Conservation (phyloP, 2,888 invertebrate species). For the Apodemia zela region DNA sequence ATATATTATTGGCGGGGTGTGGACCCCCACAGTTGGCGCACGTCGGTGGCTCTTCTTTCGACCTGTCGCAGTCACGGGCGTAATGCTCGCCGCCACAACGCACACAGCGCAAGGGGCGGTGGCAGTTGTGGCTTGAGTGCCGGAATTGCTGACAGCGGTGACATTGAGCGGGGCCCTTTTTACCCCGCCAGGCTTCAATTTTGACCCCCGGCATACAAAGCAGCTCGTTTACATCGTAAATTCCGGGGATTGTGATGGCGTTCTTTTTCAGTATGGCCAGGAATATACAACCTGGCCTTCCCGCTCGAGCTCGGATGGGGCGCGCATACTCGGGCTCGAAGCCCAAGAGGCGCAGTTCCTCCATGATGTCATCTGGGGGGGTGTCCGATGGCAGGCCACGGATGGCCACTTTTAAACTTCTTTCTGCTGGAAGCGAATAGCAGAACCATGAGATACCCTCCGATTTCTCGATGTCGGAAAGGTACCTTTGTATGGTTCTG, state of each 20-base stretch:
- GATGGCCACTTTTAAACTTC: slow-evolving; percentile 26
- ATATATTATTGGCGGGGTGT: no score
- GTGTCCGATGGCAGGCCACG: slow-evolving; percentile 32
- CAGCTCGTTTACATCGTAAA: slow-evolving; percentile 10
- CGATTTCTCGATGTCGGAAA: neutral
- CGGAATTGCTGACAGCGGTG: slow-evolving; percentile 22
- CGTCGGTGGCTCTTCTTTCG: no score
- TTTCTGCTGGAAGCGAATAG: neutral
- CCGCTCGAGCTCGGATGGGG: slow-evolving; percentile 8
- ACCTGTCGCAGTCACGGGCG: slow-evolving; percentile 24
- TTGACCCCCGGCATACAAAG: slow-evolving; percentile 25
- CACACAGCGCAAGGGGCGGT: slow-evolving; percentile 18
- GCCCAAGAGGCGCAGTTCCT: slow-evolving; percentile 19
- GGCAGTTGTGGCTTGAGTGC: slow-evolving; percentile 29
- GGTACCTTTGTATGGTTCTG: neutral
- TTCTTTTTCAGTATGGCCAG: neutral
- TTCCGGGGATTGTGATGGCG: neutral
- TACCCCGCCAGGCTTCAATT: slow-evolving; percentile 18
- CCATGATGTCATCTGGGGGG: neutral
- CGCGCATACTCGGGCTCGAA: slow-evolving; percentile 21
- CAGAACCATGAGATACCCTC: neutral
- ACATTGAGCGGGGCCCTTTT: slow-evolving; percentile 22
- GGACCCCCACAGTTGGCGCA: no score
- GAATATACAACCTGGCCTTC: neutral
- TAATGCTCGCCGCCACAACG: slow-evolving; percentile 21